Evolutionary conservation across 1,140 invertebrate genomes (phyloP), one percentile per base, ranked within the genome.

Genomic region (Calosoma granatense): DNA sequence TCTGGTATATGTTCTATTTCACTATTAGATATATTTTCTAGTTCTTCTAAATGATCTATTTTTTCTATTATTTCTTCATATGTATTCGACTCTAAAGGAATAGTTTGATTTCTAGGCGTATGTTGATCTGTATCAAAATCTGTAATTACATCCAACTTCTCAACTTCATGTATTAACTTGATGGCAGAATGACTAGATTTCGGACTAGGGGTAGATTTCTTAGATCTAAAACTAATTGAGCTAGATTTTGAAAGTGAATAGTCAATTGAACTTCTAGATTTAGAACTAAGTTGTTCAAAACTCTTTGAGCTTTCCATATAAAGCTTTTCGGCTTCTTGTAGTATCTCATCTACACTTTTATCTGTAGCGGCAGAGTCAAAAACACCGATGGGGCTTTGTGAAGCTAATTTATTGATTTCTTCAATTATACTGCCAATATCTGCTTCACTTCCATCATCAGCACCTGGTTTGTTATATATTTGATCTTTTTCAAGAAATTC

Each of bases 351-450:
- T 22, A 72, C 62, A 56, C 65, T 69, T 19, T 66, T 58, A 51
- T 71, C 65, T 12, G 57, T 64, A 2, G 51, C 22, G 20, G 56
- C 60, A 17, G 54, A 63, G 39, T 67, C 63, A 56, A 63, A 70
- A 17, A 65, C 64, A 2, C 69, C 68, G 26, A 72, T 57, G 2
- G 70, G 70, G 61, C 70, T 72, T 58, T 71, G 62, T 0, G 69
- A 68, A 9, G 69, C 68, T 9, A 71, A 63, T 47, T 65, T 59
- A 60, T 65, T 71, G 20, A 72, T 72, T 63, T 72, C 70, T 59
- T 72, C 69, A 9, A 72, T 64, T 55, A 72, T 71, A 62, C 69
- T 72, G 20, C 61, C 66, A 11, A 72, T 69, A 61, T 72, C 70
- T 20, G 68, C 64, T 26, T 72, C 67, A 14, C 56, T 55, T 20